Conservation (phyloP, 2,797 vertebrate genomes). For the Perodicticus potto region DNA sequence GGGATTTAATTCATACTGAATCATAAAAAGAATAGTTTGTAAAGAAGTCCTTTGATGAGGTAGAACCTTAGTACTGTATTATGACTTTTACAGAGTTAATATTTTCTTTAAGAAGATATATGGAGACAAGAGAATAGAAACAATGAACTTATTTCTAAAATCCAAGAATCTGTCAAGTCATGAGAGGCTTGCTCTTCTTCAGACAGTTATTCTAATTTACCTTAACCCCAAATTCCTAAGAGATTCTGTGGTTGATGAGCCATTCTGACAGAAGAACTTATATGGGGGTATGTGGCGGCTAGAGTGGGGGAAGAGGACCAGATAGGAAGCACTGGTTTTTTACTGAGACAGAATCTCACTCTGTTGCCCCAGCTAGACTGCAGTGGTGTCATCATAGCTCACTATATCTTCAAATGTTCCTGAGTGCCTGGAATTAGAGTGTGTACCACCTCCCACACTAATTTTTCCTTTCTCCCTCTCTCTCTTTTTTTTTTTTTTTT, state of each 20-base stretch:
- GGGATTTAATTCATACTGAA: constrained; percentile 49
- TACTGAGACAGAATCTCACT: not conserved
- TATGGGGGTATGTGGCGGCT: no score
- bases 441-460: not conserved
- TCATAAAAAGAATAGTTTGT: not conserved
- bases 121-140: not conserved
- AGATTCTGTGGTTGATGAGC: not conserved
- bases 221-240: not conserved
- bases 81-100: constrained; percentile 34
- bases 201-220: not conserved
- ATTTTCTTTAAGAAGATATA: constrained; percentile 29
- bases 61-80: not conserved
- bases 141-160: constrained; percentile 49
- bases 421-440: not conserved
- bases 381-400: not conserved
- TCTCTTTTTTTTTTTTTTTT: not conserved
- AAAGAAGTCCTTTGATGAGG: constrained; percentile 30
- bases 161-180: constrained; percentile 17
- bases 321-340: not conserved
- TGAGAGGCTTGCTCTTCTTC: constrained; percentile 21
- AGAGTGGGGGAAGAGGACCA: not conserved
- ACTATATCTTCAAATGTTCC: not conserved
- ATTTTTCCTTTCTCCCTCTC: not conserved
- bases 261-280: not conserved
- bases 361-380: not conserved